Base-by-base conservation (phyloP, 1,140 invertebrate genomes). In the Lucilia sericata region DNA sequence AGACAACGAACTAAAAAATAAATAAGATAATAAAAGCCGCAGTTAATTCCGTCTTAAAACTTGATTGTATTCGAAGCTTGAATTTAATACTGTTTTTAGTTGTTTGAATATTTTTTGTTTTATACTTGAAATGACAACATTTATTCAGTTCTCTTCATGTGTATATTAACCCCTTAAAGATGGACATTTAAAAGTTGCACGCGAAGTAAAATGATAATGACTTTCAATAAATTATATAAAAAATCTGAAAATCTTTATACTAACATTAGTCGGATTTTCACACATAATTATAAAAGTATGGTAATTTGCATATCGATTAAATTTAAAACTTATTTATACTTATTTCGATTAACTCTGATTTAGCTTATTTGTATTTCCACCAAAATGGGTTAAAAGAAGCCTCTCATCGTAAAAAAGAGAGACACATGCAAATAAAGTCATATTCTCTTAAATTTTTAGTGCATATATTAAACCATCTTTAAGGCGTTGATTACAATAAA, bases 11-110 rank as follows among this genome's bases (percentile, higher is more conserved):
- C 14, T 60, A n/a, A 60, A 14, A 60, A 60, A 14, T 12, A 60
- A 60, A 60, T 17, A 60, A n/a, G 14, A 30, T 30, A 60, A 0
- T 60, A 60, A 7, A 17, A 60, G 12, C 14, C 14, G 55, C 84
- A 85, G 17, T 89, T 87, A 74, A 85, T 86, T 76, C 34, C 5
- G 17, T 42, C 42, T 36, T 8, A 25, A 70, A 12, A 21, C 65
- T 70, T 70, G 65, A 70, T 21, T 70, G 7, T 70, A 10, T 19
- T 10, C n/a, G 21, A 70, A 70, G 65, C 65, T 70, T 19, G 19
- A 70, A 70, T 10, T 70, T 9, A 70, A 70, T 70, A 70, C 65
- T 70, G 65, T 21, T 25, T 70, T 12, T 60, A n/a, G 55, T 60
- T 60, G 14, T 60, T 60, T 17, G 14, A 60, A 60, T 17, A 17